Conservation (phyloP, 64 coral and sea anemone genomes). For the Montipora capricornis region DNA sequence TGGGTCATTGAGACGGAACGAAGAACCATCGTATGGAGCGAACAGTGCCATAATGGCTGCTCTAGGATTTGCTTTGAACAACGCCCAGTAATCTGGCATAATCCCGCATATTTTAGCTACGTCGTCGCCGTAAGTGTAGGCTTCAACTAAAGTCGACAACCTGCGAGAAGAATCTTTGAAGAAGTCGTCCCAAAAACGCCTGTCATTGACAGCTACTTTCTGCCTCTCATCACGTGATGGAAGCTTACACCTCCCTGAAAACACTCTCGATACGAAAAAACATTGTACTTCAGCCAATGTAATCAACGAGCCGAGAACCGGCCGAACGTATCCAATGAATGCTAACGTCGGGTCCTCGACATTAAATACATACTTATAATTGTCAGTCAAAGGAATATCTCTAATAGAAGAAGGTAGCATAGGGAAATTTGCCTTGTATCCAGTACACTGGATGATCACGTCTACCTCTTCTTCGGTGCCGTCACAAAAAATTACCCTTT, state of each 20-base stretch:
- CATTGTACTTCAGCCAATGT: conserved; percentile 26
- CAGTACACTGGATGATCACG: conserved; percentile 84
- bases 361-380: conserved; percentile 82
- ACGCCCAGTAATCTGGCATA: conserved; percentile 45
- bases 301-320: conserved; percentile 58
- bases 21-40: conserved; percentile 57
- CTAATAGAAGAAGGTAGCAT: conserved; percentile 64
- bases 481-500: conserved; percentile 75
- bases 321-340: conserved; percentile 64
- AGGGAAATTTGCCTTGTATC: conserved; percentile 60
- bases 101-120: conserved; percentile 51
- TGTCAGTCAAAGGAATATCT: conserved; percentile 40
- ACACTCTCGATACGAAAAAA: conserved; percentile 41
- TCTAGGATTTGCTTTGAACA: conserved; percentile 73
- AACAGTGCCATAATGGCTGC: conserved; percentile 60
- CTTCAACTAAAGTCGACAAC: conserved; percentile 69
- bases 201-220: conserved; percentile 55
- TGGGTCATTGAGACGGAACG: conserved; percentile 52
- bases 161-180: conserved; percentile 81
- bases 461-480: conserved; percentile 81
- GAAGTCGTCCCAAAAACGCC: conserved; percentile 80
- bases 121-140: conserved; percentile 77
- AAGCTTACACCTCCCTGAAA: conserved; percentile 53
- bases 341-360: conserved; percentile 61
- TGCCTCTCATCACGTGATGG: conserved; percentile 54